A percentile compares a stretch with the other conserved stretches of the same genome.
These are phyloP conservation scores for Lacerta viridis DNA, from an alignment of 2,797 vertebrate species.

Conservation along the genomic window DNA sequence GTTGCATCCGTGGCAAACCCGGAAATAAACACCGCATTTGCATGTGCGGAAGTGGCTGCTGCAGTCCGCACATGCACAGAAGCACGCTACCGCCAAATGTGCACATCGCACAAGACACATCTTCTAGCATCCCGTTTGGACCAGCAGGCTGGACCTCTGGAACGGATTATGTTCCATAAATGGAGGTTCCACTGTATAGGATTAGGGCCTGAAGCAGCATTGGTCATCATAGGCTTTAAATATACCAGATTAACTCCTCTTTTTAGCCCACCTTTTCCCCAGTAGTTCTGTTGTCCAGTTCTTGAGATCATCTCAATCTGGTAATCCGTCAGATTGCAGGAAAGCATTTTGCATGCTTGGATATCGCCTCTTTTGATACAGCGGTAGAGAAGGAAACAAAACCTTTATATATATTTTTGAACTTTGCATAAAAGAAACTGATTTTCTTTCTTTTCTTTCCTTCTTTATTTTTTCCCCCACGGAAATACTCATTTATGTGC, in stretches of 20 bases:
- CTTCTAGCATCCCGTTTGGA: too few relatives aligned
- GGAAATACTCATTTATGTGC: neutral
- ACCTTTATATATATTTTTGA: neutral
- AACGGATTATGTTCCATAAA: too few relatives aligned
- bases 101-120: too few relatives aligned
- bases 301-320: neutral
- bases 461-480: neutral
- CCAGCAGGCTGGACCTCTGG: too few relatives aligned
- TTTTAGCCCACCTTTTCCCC: neutral
- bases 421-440: neutral
- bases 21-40: too few relatives aligned
- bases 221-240: neutral
- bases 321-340: neutral
- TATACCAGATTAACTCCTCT: neutral
- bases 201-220: neutral
- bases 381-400: neutral
- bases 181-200: too few relatives aligned
- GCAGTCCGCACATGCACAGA: too few relatives aligned
- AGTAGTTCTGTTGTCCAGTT: neutral
- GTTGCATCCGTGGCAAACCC: too few relatives aligned
- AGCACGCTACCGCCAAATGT: too few relatives aligned
- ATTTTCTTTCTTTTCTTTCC: neutral
- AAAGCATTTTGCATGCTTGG: neutral
- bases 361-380: neutral
- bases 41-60: too few relatives aligned